These are phyloP conservation scores for Circaetus cinerascens DNA, from an alignment of 2,113 vertebrate species.

Conservation along the genomic window DNA sequence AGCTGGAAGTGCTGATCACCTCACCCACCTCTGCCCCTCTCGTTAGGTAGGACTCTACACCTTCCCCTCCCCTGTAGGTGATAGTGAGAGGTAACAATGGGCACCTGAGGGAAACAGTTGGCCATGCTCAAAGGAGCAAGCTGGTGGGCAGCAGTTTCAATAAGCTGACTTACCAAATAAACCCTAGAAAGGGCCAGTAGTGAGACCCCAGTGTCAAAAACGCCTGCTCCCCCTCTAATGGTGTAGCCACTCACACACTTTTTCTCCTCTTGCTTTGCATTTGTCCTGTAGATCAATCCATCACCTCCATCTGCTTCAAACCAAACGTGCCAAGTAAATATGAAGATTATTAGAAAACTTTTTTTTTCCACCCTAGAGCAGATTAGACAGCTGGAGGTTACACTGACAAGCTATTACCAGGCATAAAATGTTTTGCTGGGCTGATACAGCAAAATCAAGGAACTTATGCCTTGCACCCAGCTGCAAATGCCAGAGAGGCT, in stretches of 20 bases:
- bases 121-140: not conserved
- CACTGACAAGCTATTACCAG: not conserved
- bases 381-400: not conserved
- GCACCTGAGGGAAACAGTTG: not conserved
- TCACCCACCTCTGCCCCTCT: not conserved
- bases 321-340: not conserved
- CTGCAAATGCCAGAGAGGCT: not conserved
- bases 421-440: not conserved
- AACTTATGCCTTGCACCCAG: not conserved
- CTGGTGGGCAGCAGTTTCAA: not conserved
- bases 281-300: not conserved
- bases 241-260: not conserved
- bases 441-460: not conserved
- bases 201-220: not conserved
- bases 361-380: not conserved
- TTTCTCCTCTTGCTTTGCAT: not conserved
- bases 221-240: fast-evolving
- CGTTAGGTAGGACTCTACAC: fast-evolving
- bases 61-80: not conserved
- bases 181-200: not conserved
- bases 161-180: not conserved
- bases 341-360: not conserved
- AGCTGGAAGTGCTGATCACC: not conserved
- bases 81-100: fast-evolving
- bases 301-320: not conserved